Evolutionary conservation across 2,797 vertebrate species (phyloP).

Genomic region (Gymnothorax reevesii): DNA sequence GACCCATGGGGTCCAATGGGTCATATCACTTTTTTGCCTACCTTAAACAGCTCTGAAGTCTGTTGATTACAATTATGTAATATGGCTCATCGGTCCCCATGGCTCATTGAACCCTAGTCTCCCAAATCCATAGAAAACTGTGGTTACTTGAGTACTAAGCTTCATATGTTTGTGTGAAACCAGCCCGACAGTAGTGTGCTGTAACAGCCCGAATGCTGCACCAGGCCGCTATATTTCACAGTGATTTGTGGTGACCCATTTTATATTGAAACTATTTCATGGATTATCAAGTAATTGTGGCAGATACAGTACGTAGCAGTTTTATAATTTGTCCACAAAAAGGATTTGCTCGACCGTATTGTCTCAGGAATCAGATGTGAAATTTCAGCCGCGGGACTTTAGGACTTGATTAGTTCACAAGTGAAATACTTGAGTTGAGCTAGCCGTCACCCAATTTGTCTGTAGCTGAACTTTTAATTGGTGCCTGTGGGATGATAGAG

Average conservation of each 20-base stretch:
- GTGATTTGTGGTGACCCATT: background rate
- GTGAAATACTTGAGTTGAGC: slow-evolving; percentile 47
- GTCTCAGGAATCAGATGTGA: slow-evolving; percentile 37
- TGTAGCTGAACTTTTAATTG: slow-evolving; percentile 49
- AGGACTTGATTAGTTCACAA: slow-evolving; percentile 51
- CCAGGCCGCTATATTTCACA: background rate
- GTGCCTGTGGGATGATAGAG: slow-evolving; percentile 30
- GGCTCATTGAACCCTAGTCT: no score
- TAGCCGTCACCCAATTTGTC: slow-evolving; percentile 48
- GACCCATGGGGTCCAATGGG: no score
- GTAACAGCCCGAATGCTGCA: background rate
- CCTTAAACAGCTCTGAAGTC: no score
- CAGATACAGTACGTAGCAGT: slow-evolving; percentile 28
- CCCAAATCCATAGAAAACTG: no score
- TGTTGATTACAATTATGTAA: no score
- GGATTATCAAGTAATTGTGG: slow-evolving; percentile 44
- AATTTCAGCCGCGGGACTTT: slow-evolving; percentile 38
- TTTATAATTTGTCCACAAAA: slow-evolving; percentile 16
- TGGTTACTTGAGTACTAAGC: no score
- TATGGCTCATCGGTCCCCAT: no score
- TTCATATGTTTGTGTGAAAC: no score
- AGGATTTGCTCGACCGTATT: slow-evolving; percentile 31
- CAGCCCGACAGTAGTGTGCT: background rate
- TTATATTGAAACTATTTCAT: background rate
- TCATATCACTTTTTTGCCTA: no score